phyloP scores from a whole-genome alignment of 2,797 vertebrate genomes.

The Danio kyathit region DNA sequence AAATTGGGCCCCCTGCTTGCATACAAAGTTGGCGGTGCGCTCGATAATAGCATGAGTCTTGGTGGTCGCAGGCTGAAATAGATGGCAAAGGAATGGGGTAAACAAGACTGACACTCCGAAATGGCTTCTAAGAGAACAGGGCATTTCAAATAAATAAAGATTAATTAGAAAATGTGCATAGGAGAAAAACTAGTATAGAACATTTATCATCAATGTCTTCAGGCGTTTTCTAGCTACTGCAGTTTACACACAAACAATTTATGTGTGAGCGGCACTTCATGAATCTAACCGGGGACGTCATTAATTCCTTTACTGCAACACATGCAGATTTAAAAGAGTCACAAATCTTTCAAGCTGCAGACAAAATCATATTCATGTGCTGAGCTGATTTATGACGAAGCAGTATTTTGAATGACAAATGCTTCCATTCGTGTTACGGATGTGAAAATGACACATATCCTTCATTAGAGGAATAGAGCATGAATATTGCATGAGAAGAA shows the following conservation, averaged over 20 bases:
- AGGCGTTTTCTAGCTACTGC: not conserved
- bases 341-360: constrained; percentile 21
- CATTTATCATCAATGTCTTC: constrained; percentile 22
- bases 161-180: not conserved
- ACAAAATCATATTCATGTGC: constrained; percentile 9
- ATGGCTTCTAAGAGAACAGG: not conserved
- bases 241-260: constrained; percentile 13
- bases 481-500: constrained; percentile 66
- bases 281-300: constrained; percentile 1
- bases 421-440: not conserved
- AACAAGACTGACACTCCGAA: not conserved
- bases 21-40: constrained; percentile 95
- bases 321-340: constrained; percentile 33
- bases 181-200: not conserved
- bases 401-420: constrained; percentile 28
- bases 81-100: not conserved
- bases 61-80: constrained; percentile 89
- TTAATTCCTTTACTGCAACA: constrained; percentile 27
- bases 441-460: constrained; percentile 46
- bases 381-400: constrained; percentile 14
- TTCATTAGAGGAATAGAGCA: constrained; percentile 57
- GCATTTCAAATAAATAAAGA: not conserved
- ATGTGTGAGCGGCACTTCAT: not conserved
- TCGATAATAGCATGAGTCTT: constrained; percentile 99
- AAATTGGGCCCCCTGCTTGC: constrained; percentile 96